A percentile compares a stretch with the other conserved stretches of the same genome.
Conservation (phyloP, 2,888 invertebrate genomes). For the Eurytoma adleriae region DNA sequence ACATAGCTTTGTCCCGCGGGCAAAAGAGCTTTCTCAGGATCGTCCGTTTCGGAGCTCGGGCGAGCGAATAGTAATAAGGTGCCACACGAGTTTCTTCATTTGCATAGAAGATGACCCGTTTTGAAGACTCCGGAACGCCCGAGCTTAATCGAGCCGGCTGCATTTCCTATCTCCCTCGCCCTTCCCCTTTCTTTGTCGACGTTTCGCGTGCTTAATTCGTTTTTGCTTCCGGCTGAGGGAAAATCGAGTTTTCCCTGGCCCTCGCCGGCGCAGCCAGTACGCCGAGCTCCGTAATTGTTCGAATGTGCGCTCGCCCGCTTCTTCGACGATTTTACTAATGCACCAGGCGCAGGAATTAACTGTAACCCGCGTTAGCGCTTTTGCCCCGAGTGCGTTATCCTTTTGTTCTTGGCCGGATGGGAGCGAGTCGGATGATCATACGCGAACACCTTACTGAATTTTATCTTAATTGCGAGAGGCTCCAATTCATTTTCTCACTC, state of each 20-base stretch:
- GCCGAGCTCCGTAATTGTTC: constrained; percentile 20
- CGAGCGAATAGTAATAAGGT: constrained; percentile 40
- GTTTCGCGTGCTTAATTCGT: constrained; percentile 46
- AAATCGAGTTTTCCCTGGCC: constrained; percentile 39
- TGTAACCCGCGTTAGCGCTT: not conserved
- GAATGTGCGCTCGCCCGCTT: constrained; percentile 21
- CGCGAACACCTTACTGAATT: not conserved
- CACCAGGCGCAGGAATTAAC: constrained; percentile 34
- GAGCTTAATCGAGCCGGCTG: constrained; percentile 23
- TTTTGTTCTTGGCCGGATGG: not conserved
- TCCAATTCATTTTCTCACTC: too few species aligned
- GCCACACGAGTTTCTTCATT: constrained; percentile 67
- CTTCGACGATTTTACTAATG: constrained; percentile 50
- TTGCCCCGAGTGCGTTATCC: not conserved
- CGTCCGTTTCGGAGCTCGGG: too few species aligned
- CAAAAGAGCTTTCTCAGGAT: too few species aligned
- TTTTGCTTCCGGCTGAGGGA: constrained; percentile 19
- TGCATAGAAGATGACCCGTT: constrained; percentile 66
- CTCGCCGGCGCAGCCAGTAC: not conserved
- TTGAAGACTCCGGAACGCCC: constrained; percentile 53
- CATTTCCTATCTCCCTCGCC: constrained; percentile 23
- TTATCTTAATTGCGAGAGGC: too few species aligned
- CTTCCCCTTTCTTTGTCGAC: not conserved
- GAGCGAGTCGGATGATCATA: not conserved
- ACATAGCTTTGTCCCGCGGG: too few species aligned